phyloP scores from a whole-genome alignment of 2,113 vertebrate genomes.

The Merops nubicus region DNA sequence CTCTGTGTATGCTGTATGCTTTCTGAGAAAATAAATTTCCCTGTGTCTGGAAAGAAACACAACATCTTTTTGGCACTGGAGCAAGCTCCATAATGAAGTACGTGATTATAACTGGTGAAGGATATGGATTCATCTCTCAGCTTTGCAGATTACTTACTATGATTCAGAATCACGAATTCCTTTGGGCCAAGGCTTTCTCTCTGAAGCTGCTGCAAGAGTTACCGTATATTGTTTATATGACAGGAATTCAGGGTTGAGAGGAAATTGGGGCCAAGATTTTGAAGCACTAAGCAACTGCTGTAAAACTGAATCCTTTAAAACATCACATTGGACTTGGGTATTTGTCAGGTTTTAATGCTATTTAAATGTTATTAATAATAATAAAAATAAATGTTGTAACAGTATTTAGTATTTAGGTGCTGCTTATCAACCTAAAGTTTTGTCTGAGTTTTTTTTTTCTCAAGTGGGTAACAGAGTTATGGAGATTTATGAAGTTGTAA shows the following conservation, averaged over 20 bases:
- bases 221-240: neutral
- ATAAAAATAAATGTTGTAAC: neutral
- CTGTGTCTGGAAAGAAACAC: conserved; percentile 1
- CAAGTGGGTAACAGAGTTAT: neutral
- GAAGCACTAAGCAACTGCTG: neutral
- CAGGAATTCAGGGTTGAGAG: neutral
- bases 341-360: neutral
- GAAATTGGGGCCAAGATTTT: conserved; percentile 15
- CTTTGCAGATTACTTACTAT: neutral
- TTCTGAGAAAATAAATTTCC: conserved; percentile 6
- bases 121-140: conserved; percentile 44
- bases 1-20: neutral
- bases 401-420: neutral
- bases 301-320: neutral
- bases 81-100: neutral
- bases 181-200: neutral
- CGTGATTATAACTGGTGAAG: conserved; percentile 40
- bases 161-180: conserved; percentile 5
- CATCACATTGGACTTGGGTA: neutral
- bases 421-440: neutral
- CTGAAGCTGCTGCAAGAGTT: conserved; percentile 27
- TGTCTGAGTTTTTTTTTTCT: neutral
- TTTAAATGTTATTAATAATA: neutral
- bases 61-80: conserved; percentile 15
- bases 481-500: neutral